phyloP scores from a whole-genome alignment of 2,113 vertebrate genomes.

The Heterocephalus glaber region DNA sequence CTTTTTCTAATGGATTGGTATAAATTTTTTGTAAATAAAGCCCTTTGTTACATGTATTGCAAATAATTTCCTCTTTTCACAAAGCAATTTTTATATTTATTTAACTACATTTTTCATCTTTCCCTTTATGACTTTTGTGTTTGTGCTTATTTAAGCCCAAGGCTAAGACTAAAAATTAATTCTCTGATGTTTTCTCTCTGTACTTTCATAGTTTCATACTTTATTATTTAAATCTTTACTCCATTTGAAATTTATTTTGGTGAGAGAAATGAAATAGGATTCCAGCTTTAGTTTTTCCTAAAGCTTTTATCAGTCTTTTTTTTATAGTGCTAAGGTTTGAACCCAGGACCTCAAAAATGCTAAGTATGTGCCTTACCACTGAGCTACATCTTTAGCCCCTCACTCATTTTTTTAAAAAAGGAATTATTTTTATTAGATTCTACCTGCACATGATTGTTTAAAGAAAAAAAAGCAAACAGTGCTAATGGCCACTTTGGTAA shows the following conservation, averaged over 20 bases:
- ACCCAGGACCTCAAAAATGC: neutral
- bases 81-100: neutral
- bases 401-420: neutral
- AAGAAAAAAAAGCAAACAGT: slow-evolving; percentile 52
- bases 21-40: neutral
- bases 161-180: neutral
- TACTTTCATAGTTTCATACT: neutral
- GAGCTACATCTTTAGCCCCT: neutral
- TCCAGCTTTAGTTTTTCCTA: neutral
- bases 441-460: slow-evolving; percentile 54
- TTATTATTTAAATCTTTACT: slow-evolving; percentile 11
- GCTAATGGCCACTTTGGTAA: slow-evolving; percentile 73
- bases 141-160: neutral
- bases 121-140: neutral
- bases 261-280: neutral
- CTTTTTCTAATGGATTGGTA: neutral
- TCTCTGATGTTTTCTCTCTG: slow-evolving; percentile 6
- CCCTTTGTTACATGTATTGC: neutral
- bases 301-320: neutral
- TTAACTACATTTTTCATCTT: neutral
- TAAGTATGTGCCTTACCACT: too few relatives aligned
- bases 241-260: slow-evolving; percentile 1
- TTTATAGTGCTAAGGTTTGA: neutral
- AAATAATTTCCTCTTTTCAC: neutral
- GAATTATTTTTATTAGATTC: slow-evolving; percentile 72